Evolutionary conservation across 2,797 vertebrate genomes (phyloP), one percentile per base, ranked within the genome.

Genomic region (Phoeniculus purpureus): DNA sequence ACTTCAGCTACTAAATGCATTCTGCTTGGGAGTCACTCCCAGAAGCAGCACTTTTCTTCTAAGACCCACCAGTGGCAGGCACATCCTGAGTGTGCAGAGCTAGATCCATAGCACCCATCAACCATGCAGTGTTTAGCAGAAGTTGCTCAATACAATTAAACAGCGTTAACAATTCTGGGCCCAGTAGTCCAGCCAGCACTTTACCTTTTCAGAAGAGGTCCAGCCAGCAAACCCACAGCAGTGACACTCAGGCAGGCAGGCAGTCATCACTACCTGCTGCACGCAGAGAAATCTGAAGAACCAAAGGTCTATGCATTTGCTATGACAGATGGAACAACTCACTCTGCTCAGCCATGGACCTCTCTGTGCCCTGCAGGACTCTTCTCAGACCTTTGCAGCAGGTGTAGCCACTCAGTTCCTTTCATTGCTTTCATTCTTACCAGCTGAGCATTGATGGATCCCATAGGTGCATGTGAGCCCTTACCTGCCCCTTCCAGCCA

Each of bases 41-140:
- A 76, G 23, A 60, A 73, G 45, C 54, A 82, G 19, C 14, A 15
- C 14, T 89, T 89, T 86, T 80, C n/a, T 85, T 79, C 23, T 37
- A 65, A 51, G 37, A 87, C 15, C 15, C 12, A 55, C 1, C 0
- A 1, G 31, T 4, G 2, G 5, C n/a, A 89, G 56, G 60, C 65
- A 59, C 32, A 79, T 20, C 64, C 22, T 22, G 5, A 78, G 43
- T n/a, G 3, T 54, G 47, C 37, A 81, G 55, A 72, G n/a, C 32
- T 72, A 22, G 19, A 54, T 31, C 29, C 64, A 75, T 67, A 79
- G 7, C 55, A 51, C 37, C 43, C 10, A 2, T 37, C 0, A 3
- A 51, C 29, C 15, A 10, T 11, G 8, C 19, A n/a, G 25, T 56
- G 45, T 81, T 77, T 43, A 32, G 51, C 40, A 70, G 65, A 68